phyloP scores from a whole-genome alignment of 2,888 invertebrate genomes.

The Amiota minor region DNA sequence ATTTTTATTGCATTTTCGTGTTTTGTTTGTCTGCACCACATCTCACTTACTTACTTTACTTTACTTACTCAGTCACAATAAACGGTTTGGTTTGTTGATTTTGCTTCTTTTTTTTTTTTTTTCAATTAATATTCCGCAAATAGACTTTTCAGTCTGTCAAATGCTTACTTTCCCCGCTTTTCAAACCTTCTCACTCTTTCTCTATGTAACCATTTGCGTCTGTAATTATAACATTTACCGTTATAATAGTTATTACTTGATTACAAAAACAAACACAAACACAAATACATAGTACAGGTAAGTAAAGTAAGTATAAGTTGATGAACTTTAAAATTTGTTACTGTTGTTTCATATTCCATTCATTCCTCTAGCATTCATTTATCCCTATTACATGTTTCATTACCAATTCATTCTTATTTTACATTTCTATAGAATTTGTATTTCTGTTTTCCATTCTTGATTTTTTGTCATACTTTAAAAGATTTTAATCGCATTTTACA shows the following conservation, averaged over 20 bases:
- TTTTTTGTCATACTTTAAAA: constrained; percentile 29
- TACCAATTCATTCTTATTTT: constrained; percentile 33
- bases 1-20: constrained; percentile 25
- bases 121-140: constrained; percentile 12
- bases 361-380: constrained; percentile 16
- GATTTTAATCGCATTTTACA: constrained; percentile 55
- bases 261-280: not conserved
- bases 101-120: not conserved
- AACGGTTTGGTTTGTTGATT: constrained; percentile 3
- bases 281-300: not conserved
- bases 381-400: constrained; percentile 42
- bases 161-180: not conserved
- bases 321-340: not conserved
- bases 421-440: not conserved
- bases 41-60: not conserved
- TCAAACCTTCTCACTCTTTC: not conserved
- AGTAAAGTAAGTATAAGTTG: too few relatives aligned
- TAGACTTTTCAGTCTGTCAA: not conserved
- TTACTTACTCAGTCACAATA: not conserved
- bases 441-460: constrained; percentile 22
- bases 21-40: constrained; percentile 19
- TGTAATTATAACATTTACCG: constrained; percentile 59
- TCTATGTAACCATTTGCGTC: constrained; percentile 38
- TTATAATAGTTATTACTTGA: constrained; percentile 40
- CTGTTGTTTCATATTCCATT: not conserved